Evolutionary conservation across 1,140 invertebrate genomes (phyloP).

Genomic region (Caenorhabditis briggsae): DNA sequence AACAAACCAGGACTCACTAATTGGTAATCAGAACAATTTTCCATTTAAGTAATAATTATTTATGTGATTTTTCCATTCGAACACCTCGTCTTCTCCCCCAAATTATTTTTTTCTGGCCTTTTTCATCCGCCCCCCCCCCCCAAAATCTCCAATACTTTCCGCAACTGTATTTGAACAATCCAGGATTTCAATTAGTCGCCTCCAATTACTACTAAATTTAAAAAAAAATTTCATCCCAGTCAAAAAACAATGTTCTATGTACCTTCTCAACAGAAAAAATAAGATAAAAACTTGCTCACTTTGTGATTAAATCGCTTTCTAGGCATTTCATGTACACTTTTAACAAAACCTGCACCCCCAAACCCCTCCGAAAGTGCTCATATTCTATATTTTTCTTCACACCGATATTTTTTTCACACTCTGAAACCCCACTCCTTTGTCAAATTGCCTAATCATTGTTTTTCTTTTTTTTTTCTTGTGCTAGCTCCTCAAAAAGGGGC

Average conservation of each 20-base stretch:
- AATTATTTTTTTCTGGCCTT: neutral
- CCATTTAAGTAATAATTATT: neutral
- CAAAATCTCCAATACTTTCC: constrained; percentile 31
- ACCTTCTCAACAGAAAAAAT: neutral
- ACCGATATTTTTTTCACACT: constrained; percentile 4
- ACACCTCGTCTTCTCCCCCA: neutral
- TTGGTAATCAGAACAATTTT: no score
- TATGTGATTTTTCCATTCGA: neutral
- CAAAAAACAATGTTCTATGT: neutral
- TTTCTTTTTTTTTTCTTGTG: neutral
- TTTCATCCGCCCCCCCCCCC: neutral
- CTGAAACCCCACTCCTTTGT: no score
- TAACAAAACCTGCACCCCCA: neutral
- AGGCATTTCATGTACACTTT: constrained; percentile 54
- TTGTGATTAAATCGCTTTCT: constrained; percentile 52
- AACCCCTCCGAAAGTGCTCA: constrained; percentile 32
- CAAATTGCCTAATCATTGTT: constrained; percentile 40
- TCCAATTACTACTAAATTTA: neutral
- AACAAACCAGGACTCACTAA: constrained; percentile 99
- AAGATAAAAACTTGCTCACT: constrained; percentile 26
- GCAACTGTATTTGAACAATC: constrained; percentile 40
- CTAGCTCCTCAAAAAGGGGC: no score
- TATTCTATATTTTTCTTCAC: neutral
- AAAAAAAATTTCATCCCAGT: neutral
- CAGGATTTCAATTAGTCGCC: constrained; percentile 37